Conservation (phyloP, 2,113 vertebrate genomes). For the Oreotrochilus melanogaster region DNA sequence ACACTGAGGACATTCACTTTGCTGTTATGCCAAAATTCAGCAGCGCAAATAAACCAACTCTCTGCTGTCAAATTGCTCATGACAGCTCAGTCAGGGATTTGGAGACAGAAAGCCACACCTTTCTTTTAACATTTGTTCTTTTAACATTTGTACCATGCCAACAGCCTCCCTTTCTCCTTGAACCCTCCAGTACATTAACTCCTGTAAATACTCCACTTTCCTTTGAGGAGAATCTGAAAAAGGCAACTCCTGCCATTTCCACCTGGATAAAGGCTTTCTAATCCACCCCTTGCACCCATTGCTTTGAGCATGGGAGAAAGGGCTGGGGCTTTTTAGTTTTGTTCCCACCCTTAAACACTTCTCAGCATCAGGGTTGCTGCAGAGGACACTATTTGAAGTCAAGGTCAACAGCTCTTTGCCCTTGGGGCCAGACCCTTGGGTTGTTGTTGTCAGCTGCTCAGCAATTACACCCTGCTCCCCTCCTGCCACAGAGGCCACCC, state of each 20-base stretch:
- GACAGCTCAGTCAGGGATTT: not conserved
- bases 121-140: not conserved
- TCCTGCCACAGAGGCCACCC: not conserved
- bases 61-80: not conserved
- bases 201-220: not conserved
- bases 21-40: not conserved
- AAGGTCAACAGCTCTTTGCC: constrained; percentile 5
- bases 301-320: not conserved
- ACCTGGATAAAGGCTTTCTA: not conserved
- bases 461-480: constrained; percentile 13
- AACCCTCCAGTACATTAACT: not conserved
- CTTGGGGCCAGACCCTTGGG: not conserved
- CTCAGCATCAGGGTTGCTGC: not conserved
- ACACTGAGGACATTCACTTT: not conserved
- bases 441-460: not conserved
- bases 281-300: not conserved
- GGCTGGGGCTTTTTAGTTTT: not conserved
- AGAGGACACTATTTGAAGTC: not conserved
- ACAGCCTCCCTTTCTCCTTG: not conserved
- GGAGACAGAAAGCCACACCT: accelerated
- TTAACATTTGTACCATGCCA: not conserved
- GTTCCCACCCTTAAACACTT: not conserved
- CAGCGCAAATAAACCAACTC: not conserved
- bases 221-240: not conserved
- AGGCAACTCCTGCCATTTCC: not conserved